phyloP scores from a whole-genome alignment of 1,140 invertebrate species.

The Panagrolaimus sp. region DNA sequence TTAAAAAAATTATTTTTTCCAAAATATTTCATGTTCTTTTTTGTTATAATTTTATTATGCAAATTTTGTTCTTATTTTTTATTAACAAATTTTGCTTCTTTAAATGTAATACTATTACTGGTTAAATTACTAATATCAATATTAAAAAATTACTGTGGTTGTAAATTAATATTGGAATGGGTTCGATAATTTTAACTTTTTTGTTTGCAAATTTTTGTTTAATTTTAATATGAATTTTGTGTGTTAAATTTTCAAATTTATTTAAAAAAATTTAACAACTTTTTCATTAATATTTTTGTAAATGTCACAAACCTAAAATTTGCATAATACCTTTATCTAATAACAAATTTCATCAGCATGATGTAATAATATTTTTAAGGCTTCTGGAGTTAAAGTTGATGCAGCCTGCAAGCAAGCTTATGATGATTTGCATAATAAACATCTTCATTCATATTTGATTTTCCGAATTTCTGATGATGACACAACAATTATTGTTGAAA shows the following conservation, averaged over 20 bases:
- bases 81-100: background rate
- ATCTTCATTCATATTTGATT: slow-evolving; percentile 55
- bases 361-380: slow-evolving; percentile 33
- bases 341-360: background rate
- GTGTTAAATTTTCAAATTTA: background rate
- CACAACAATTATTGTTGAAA: slow-evolving; percentile 58
- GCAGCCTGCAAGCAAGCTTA: slow-evolving; percentile 56
- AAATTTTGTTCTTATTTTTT: background rate
- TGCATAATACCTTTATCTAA: background rate
- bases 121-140: background rate
- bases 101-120: background rate
- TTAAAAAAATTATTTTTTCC: background rate
- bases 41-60: background rate
- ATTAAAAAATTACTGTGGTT: too few species aligned
- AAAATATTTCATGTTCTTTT: background rate
- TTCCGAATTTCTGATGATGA: slow-evolving; percentile 57
- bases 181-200: background rate
- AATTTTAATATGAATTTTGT: background rate
- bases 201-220: background rate
- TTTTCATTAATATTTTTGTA: background rate
- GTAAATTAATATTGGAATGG: too few species aligned
- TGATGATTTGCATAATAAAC: slow-evolving; percentile 57
- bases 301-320: background rate
- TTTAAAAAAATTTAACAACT: background rate
- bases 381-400: slow-evolving; percentile 59